Conservation (phyloP, 2,797 vertebrate species). For the Momotus momota region DNA sequence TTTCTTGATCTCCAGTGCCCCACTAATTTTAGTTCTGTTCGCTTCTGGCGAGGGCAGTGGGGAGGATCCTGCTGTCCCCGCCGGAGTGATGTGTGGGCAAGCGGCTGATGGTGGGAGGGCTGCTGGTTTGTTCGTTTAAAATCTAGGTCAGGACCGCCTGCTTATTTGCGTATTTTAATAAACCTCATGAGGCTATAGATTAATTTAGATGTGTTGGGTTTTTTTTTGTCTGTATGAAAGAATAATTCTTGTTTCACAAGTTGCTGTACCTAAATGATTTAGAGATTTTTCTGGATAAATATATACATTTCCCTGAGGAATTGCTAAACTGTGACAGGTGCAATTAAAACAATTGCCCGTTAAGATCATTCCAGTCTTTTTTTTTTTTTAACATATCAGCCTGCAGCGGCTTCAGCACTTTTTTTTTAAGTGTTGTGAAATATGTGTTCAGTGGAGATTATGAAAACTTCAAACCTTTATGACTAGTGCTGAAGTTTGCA, state of each 20-base stretch:
- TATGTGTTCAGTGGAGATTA: accelerated
- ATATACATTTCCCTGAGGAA: background rate
- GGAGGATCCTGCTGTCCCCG: background rate
- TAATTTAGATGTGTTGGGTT: background rate
- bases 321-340: background rate
- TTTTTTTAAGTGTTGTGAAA: background rate
- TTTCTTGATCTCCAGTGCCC: background rate
- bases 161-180: background rate
- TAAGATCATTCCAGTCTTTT: background rate
- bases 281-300: background rate
- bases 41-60: background rate
- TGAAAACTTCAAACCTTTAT: background rate
- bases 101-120: background rate
- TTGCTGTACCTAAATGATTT: background rate
- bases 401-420: background rate
- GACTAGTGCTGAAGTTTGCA: background rate
- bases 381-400: background rate
- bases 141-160: background rate
- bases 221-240: background rate
- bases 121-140: background rate
- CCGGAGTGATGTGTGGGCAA: background rate
- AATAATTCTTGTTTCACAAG: background rate
- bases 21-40: background rate
- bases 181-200: background rate
- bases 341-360: background rate